phyloP scores from a whole-genome alignment of 2,113 vertebrate genomes.

The Tapirus terrestris region DNA sequence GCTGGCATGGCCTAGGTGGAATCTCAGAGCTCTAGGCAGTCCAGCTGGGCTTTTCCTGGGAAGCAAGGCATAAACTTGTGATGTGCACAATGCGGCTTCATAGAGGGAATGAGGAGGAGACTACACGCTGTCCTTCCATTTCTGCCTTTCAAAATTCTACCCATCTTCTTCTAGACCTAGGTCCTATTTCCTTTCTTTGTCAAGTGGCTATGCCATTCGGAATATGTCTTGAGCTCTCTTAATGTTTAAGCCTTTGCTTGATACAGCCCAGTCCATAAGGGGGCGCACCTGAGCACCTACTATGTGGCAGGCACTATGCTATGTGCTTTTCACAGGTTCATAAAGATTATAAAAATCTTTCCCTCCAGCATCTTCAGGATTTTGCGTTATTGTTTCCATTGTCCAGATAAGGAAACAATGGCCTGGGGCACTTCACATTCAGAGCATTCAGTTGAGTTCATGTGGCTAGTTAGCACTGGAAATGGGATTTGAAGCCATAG shows the following conservation, averaged over 20 bases:
- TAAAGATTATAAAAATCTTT: not conserved
- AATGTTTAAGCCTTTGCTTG: not conserved
- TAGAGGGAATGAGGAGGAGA: not conserved
- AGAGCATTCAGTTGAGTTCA: not conserved
- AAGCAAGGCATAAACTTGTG: not conserved
- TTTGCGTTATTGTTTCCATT: not conserved
- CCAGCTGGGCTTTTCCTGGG: not conserved
- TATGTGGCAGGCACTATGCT: not conserved
- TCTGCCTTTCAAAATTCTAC: not conserved
- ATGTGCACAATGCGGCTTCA: not conserved
- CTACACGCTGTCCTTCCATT: not conserved
- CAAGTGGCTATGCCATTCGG: not conserved
- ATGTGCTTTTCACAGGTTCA: not conserved
- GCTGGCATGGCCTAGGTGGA: not conserved
- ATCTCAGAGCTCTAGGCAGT: not conserved
- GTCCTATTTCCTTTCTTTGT: not conserved
- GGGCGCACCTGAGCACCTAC: not conserved
- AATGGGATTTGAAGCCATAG: not conserved
- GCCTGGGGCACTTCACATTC: not conserved
- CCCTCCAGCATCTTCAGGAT: not conserved
- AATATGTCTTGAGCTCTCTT: not conserved
- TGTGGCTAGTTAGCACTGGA: rapidly evolving
- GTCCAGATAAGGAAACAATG: not conserved
- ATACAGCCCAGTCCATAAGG: no score
- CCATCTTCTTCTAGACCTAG: not conserved